Base-by-base conservation (phyloP, 2,888 invertebrate genomes). In the Crematogaster levior region DNA sequence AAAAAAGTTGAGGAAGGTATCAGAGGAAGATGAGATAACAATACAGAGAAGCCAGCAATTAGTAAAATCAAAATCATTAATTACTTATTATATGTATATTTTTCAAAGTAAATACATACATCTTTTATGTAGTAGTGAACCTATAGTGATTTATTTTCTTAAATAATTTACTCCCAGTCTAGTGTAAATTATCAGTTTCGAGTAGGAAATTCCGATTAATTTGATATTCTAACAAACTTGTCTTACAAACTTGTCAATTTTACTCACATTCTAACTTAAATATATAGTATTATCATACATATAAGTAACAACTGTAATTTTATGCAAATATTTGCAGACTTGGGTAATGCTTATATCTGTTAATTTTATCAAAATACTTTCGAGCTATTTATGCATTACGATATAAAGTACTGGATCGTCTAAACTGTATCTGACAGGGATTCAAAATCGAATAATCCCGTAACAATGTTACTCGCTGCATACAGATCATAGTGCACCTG, bases 401-500 rank as follows among this genome's bases (percentile, higher is more conserved):
- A 77, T n/a, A n/a, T 68, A 79, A 79, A 79, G 12, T 46, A 43
- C 24, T 56, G 34, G 43, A 56, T 77, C n/a, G 21, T 40, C 37
- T 27, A 43, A 77, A 68, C 21, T 68, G 24, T 34, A 68, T 79
- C 56, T 34, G 43, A 34, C 56, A 68, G 56, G 21, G 43, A 77
- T 68, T 77, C 66, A 66, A 68, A 56, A 27, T 53, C 12, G 48
- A 43, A 40, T 53, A 84, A 66, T 34, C 56, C 51, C 53, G 34
- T 51, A 66, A 77, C 85, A 70, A 73, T 83, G 77, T 77, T 73
- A 77, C 43, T 66, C 43, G 9, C 80, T 60, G 60, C 66, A 58
- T 30, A 84, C 81, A 79, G 75, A 81, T 60, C 83, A 56, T 80
- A 30, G 24, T 81, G 81, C 89, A 89, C 88, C 89, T 89, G 89